Percentiles rank a stretch among this genome's conserved stretches.
These are phyloP conservation scores for Tadarida brasiliensis DNA, from an alignment of 2,797 vertebrate species.

Conservation along the genomic window DNA sequence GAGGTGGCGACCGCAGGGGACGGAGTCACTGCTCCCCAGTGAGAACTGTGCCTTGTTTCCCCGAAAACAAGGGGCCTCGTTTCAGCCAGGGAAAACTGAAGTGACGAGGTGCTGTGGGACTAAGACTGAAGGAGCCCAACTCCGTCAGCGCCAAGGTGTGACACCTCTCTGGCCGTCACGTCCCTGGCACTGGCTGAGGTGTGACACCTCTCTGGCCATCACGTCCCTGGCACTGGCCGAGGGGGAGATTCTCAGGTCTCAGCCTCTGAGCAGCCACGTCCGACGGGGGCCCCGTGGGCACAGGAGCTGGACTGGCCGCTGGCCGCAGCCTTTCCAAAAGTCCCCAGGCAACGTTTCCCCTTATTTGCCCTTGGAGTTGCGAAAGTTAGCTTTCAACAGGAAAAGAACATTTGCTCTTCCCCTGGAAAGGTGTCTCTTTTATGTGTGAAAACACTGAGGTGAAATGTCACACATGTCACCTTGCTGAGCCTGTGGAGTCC, in stretches of 20 bases:
- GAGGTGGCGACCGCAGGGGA: neutral
- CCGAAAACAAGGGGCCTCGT: neutral
- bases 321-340: neutral
- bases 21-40: neutral
- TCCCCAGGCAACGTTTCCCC: neutral
- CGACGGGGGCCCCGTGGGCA: too few relatives aligned
- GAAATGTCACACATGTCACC: constrained; percentile 61
- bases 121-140: neutral
- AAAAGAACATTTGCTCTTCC: constrained; percentile 41
- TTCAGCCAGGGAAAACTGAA: constrained; percentile 56
- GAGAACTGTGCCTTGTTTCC: neutral
- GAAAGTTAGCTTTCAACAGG: constrained; percentile 42
- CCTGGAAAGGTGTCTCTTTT: constrained; percentile 60
- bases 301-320: neutral
- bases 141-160: neutral
- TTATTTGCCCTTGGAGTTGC: constrained; percentile 46
- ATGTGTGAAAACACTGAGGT: constrained; percentile 66
- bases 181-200: too few relatives aligned
- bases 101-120: constrained; percentile 9
- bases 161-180: constrained; percentile 55
- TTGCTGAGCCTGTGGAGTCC: constrained; percentile 44
- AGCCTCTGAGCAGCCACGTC: too few relatives aligned
- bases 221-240: neutral
- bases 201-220: constrained; percentile 53
- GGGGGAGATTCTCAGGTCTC: too few relatives aligned